Evolutionary conservation across 2,888 invertebrate species (phyloP).

Genomic region (Cyclophora punctaria): DNA sequence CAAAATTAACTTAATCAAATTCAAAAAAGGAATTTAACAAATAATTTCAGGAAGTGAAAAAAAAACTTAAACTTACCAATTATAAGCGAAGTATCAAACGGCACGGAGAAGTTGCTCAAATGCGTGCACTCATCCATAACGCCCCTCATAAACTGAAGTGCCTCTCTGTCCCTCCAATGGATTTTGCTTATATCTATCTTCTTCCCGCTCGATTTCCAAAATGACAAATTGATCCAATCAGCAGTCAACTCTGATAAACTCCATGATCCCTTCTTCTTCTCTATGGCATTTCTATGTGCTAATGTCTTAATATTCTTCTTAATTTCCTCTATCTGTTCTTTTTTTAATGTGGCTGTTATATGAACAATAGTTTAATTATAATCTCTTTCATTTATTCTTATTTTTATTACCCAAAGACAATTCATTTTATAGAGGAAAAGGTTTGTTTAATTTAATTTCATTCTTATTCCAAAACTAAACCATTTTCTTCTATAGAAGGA

Average conservation of each 20-base stretch:
- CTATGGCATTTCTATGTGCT: not conserved
- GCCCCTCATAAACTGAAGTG: constrained; percentile 94
- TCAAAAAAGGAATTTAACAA: too few species aligned
- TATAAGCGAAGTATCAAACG: constrained; percentile 90
- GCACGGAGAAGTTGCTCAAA: constrained; percentile 91
- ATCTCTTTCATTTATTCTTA: too few species aligned
- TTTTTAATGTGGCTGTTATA: constrained; percentile 3
- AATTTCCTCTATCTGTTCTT: not conserved
- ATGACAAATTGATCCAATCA: constrained; percentile 58
- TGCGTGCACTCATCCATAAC: constrained; percentile 99
- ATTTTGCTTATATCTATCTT: constrained; percentile 76
- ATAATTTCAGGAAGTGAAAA: not conserved
- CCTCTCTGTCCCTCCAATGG: constrained; percentile 85
- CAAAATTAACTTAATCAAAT: too few species aligned
- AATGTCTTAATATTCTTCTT: not conserved
- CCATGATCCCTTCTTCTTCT: constrained; percentile 43
- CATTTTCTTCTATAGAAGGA: too few species aligned
- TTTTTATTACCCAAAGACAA: too few species aligned
- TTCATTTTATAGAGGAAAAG: too few species aligned
- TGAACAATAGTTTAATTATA: too few species aligned
- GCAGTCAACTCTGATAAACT: constrained; percentile 52
- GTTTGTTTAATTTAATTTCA: too few species aligned
- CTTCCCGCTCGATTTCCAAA: constrained; percentile 43
- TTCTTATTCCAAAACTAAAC: too few species aligned
- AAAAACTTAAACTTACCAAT: constrained; percentile 69